Base-by-base conservation (phyloP, 2,113 vertebrate genomes). In the Antechinus stuartii region DNA sequence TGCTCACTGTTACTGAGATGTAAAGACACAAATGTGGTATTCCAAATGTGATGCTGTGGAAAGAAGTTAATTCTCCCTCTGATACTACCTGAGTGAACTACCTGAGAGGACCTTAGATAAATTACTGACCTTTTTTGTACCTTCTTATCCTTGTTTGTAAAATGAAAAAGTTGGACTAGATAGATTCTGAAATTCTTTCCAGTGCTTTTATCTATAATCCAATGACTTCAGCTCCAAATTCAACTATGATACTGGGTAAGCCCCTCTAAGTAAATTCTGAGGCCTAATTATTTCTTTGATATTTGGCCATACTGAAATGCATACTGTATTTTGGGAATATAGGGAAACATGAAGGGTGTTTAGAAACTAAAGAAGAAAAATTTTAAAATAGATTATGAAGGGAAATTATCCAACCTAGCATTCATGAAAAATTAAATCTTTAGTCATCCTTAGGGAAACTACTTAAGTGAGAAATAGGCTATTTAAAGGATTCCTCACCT, bases 381-480 rank as follows among this genome's bases (percentile, higher is more conserved):
- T 1, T 68, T 68, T 0, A 8, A 93, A 93, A 49, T 47, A 56
- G 2, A 54, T 76, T 92, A 95, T 94, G 54, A 93, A 94, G 57
- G 27, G 49, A 84, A 7, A 11, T n/a, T 56, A 94, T 96, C 22
- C n/a, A 42, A 84, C 19, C 42, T 92, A 55, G 23, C 49, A 89
- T 52, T 94, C 94, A 52, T 47, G 89, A 95, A 95, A 96, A 19
- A 84, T 54, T 52, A 92, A 90, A 19, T 30, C 94, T 91, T 91
- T 84, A 76, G 22, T 76, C 27, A 76, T 23, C 92, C 68, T 76
- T 50, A 92, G 47, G 12, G 84, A 95, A 94, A 90, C 22, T 84
- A 53, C 8, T n/a, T 54, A 49, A 91, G 55, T 54, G n/a, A 90
- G 53, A 91, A 47, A 11, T 89, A 89, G 90, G 90, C 0, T 25